Evolutionary conservation across 2,888 invertebrate species (phyloP), one percentile per base, ranked within the genome.

Genomic region (Eurois occulta): DNA sequence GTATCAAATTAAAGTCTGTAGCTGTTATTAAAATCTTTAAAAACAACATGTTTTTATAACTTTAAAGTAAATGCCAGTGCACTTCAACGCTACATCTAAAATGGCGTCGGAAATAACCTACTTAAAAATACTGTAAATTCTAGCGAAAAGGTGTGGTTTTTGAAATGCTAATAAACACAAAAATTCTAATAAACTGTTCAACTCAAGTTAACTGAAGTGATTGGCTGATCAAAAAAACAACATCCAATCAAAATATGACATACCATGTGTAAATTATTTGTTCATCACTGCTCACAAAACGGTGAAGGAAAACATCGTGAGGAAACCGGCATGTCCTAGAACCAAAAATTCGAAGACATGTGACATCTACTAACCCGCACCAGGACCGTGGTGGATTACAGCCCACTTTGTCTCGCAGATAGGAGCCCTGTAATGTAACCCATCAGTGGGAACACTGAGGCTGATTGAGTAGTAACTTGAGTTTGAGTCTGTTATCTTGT

Each of bases 101-200:
- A 52, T 78, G 46, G 46, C 18, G 48, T 21, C 4, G 21, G 35
- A 41, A 41, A 35, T 35, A 35, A 60, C 7, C 60, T 81, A 79
- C 79, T 79, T 75, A 81, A 74, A 74, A 35, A 52, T 38, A 46
- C 48, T 46, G 11, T 43, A 21, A 35, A 35, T 16, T n/a, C 43
- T 64, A 72, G 48, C 10, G 7, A 70, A 21, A 16, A 68, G 1
- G 6, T 55, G 2, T 3, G 8, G 24, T 62, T 38, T 60, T 13
- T 35, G 24, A 58, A 65, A 38, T 7, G 80, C 7, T 69, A 35
- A 52, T 38, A 18, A 38, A 41, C 32, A 4, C 13, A 13, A 48
- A 41, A 65, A 64, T n/a, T n/a, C 0, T 24, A 18, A 32, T 21
- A 18, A 18, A 8, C 13, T 48, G 10, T 38, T 32, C 28, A 48